Conservation (phyloP, 2,113 vertebrate genomes). For the Macquaria australasica region DNA sequence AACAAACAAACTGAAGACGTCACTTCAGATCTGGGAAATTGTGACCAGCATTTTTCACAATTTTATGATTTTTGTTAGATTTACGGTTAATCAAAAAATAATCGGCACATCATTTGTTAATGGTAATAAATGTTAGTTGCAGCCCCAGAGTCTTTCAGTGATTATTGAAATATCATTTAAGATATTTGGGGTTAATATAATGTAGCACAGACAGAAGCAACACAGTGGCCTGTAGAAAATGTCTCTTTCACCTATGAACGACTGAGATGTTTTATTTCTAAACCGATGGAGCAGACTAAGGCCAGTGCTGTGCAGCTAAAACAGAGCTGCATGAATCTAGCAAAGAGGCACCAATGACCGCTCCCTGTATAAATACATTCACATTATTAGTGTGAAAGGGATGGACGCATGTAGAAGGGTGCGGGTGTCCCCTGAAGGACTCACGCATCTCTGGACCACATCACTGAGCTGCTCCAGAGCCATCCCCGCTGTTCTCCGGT, state of each 20-base stretch:
- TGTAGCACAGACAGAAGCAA: neutral
- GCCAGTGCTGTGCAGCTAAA: neutral
- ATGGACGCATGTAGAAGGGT: neutral
- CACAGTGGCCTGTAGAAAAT: neutral
- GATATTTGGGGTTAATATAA: neutral
- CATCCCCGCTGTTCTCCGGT: conserved; percentile 80
- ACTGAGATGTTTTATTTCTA: neutral
- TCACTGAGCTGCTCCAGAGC: conserved; percentile 92
- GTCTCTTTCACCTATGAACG: neutral
- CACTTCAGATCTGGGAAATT: neutral
- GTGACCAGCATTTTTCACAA: neutral
- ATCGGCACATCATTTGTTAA: neutral
- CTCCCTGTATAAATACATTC: neutral
- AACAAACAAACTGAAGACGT: neutral
- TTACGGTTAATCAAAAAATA: neutral
- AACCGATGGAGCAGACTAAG: neutral
- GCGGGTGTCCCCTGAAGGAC: conserved; percentile 64
- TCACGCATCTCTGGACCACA: conserved; percentile 95
- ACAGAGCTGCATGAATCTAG: neutral
- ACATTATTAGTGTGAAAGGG: neutral
- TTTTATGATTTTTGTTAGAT: too few species aligned
- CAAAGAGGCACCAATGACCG: neutral
- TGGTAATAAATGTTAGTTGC: too few species aligned
- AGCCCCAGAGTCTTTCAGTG: neutral
- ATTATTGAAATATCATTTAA: neutral